Percentiles rank a stretch among this genome's conserved stretches.
phyloP scores from a whole-genome alignment of 2,888 invertebrate genomes.

The Metacarcinus magister region DNA sequence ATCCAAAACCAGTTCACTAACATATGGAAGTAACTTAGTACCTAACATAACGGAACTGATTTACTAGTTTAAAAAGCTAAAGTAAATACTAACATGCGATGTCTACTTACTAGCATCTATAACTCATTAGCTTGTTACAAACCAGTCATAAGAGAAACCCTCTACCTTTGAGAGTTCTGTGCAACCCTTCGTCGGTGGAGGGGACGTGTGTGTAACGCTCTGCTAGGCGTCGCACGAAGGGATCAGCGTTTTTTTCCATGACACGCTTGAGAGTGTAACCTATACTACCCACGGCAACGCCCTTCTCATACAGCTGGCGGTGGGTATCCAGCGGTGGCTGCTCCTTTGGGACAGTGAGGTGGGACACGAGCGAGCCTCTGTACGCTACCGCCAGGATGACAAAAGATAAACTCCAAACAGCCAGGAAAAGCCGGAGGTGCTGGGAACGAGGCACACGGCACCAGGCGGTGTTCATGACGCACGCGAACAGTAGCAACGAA shows the following conservation, averaged over 20 bases:
- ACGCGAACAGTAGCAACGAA: constrained; percentile 61
- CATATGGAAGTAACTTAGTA: too few relatives aligned
- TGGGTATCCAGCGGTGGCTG: constrained; percentile 78
- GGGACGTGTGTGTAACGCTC: constrained; percentile 68
- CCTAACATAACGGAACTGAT: too few relatives aligned
- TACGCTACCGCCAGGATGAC: constrained; percentile 77
- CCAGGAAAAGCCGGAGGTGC: constrained; percentile 69
- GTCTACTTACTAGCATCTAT: background rate
- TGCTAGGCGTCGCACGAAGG: constrained; percentile 69
- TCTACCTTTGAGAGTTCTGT: constrained; percentile 67
- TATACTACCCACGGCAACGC: constrained; percentile 73
- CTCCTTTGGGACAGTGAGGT: constrained; percentile 70
- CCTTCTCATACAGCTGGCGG: constrained; percentile 70
- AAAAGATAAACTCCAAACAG: constrained; percentile 74
- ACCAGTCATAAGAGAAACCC: background rate
- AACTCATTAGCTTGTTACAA: background rate
- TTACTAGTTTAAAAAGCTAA: background rate
- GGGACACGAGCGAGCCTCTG: constrained; percentile 76
- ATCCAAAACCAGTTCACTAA: too few relatives aligned
- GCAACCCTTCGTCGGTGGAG: constrained; percentile 66
- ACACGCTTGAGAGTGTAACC: constrained; percentile 73
- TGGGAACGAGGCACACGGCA: constrained; percentile 64
- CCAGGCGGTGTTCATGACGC: constrained; percentile 76
- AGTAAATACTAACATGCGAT: background rate
- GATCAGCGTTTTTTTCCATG: constrained; percentile 78